Base-by-base conservation (phyloP, 2,113 vertebrate genomes). In the Blennius ocellaris region DNA sequence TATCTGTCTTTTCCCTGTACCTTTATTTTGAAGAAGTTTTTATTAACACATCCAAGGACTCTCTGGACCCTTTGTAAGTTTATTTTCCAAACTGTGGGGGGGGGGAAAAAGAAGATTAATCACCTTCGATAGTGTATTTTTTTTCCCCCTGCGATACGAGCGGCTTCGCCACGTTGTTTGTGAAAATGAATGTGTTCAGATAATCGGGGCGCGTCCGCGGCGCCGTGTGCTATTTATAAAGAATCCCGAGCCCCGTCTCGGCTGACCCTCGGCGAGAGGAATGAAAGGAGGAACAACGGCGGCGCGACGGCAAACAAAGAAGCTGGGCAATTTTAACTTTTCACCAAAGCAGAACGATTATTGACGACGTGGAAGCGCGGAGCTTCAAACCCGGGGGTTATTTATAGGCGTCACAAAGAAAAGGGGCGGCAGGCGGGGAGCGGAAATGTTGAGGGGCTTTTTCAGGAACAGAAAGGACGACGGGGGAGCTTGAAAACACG, bases 301-400 rank as follows among this genome's bases (percentile, higher is more conserved):
- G 2, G 48, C 8, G 16, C 62, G 59, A 56, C 64, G 11, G 30
- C 57, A 47, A 69, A 74, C 56, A 78, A 50, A 82, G 62, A 62
- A 43, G 59, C 17, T 36, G 11, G n/a, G 43, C 77, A 76, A 78
- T 83, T 80, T 82, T 51, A 37, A 62, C 56, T 82, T 69, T 30
- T 30, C n/a, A 71, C 69, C 74, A 83, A 87, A 83, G 69, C 52
- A 85, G n/a, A 83, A 73, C 76, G 78, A 70, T 79, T 84, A 87
- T 58, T 84, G 81, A 83, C 79, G 74, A 66, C 59, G 68, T 54
- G 11, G 54, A 79, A 79, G 71, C 55, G 5, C 48, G 9, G 57
- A 69, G 65, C 76, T 79, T 79, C 74, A 82, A 84, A 85, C 68
- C 30, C 10, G 21, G 21, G 21, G 21, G n/a, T n/a, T 86, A 84